phyloP scores from a whole-genome alignment of 2,797 vertebrate genomes.

The Nasua narica region DNA sequence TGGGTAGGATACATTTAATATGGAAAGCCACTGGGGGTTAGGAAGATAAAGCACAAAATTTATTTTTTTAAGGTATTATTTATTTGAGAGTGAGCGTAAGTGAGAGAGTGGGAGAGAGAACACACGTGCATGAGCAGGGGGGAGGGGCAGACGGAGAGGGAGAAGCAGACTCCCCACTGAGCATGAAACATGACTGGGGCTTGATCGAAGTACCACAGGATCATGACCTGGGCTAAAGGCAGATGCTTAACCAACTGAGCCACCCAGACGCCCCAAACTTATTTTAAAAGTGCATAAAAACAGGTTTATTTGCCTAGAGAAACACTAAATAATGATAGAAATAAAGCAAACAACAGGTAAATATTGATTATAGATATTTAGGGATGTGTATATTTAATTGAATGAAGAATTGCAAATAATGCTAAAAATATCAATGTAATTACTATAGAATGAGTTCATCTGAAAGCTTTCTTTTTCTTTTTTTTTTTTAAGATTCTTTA shows the following conservation, averaged over 20 bases:
- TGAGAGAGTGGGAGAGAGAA: neutral
- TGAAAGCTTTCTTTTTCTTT: neutral
- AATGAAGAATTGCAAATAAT: constrained; percentile 31
- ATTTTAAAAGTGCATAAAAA: neutral
- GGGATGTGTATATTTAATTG: neutral
- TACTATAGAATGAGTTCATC: neutral
- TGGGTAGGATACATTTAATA: neutral
- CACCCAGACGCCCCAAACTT: neutral
- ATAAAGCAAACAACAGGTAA: neutral
- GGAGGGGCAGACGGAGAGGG: neutral
- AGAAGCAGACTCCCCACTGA: too few relatives aligned
- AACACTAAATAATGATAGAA: neutral
- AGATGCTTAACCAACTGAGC: too few relatives aligned
- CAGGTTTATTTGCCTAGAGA: neutral
- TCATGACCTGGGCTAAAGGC: too few relatives aligned
- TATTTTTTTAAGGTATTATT: neutral
- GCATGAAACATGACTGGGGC: too few relatives aligned
- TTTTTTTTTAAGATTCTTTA: too few relatives aligned
- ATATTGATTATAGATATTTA: neutral
- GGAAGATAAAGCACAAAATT: neutral
- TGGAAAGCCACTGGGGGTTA: neutral
- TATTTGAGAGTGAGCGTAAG: too few relatives aligned
- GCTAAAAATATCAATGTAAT: neutral
- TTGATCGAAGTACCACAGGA: too few relatives aligned
- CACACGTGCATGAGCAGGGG: too few relatives aligned